These are phyloP conservation scores for Sebastolobus alascanus DNA, from an alignment of 2,797 vertebrate genomes.

Conservation along the genomic window DNA sequence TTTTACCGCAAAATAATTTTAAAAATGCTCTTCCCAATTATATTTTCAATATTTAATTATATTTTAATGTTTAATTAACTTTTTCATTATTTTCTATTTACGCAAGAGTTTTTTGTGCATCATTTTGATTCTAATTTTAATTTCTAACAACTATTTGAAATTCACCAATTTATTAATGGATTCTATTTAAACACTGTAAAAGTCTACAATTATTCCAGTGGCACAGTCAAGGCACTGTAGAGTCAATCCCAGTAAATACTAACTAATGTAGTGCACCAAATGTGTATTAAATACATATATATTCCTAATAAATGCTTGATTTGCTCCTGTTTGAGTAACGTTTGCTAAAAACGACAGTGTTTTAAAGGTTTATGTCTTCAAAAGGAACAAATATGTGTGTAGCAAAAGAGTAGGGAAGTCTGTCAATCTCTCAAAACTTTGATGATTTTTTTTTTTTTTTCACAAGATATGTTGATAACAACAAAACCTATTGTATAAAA, in stretches of 20 bases:
- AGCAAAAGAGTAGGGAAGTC: background rate
- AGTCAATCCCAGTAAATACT: background rate
- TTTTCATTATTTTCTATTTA: background rate
- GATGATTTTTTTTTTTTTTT: constrained; percentile 24
- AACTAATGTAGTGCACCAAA: background rate
- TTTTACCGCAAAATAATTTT: background rate
- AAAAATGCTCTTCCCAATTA: background rate
- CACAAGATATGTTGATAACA: background rate
- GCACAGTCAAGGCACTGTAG: background rate
- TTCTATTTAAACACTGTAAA: background rate
- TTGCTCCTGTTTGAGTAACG: background rate
- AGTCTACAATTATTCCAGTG: too few species aligned
- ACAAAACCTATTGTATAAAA: background rate
- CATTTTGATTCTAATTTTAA: background rate
- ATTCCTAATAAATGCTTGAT: background rate
- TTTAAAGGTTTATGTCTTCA: background rate
- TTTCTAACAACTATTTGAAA: constrained; percentile 16
- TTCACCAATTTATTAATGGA: background rate
- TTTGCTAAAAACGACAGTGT: background rate
- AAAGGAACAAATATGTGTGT: background rate
- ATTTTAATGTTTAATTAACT: background rate
- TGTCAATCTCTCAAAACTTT: background rate
- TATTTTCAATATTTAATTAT: background rate
- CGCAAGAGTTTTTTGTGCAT: background rate
- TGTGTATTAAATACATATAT: background rate